Percentiles rank a stretch among this genome's conserved stretches.
These are phyloP conservation scores for Ophion costatus DNA, from an alignment of 2,888 invertebrate genomes.

Conservation along the genomic window DNA sequence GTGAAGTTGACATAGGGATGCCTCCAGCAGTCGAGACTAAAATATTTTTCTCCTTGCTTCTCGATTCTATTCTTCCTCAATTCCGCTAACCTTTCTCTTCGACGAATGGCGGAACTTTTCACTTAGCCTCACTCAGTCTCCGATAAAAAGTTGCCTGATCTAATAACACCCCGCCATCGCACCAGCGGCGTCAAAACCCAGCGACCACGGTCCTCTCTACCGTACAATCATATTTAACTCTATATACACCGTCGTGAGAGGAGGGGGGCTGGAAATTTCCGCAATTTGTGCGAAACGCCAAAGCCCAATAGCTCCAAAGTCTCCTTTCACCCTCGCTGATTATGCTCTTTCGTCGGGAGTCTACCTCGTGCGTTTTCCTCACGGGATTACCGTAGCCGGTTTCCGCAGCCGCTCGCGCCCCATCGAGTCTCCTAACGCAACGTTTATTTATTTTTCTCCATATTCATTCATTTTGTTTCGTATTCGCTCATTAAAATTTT, in stretches of 20 bases:
- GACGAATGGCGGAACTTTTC: conserved; percentile 78
- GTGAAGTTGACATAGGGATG: background rate
- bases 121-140: conserved; percentile 77
- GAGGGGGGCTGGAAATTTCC: conserved; percentile 38
- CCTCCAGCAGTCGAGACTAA: background rate
- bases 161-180: conserved; percentile 74
- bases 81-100: conserved; percentile 20
- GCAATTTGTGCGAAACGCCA: conserved; percentile 55
- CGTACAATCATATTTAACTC: conserved; percentile 22
- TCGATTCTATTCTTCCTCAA: conserved; percentile 38
- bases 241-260: conserved; percentile 3
- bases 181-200: conserved; percentile 40
- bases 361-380: background rate
- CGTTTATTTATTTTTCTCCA: conserved; percentile 3
- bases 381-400: conserved; percentile 9
- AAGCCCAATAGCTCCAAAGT: conserved; percentile 31
- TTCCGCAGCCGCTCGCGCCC: conserved; percentile 5
- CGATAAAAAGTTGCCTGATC: conserved; percentile 79
- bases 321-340: conserved; percentile 19
- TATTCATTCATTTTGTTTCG: conserved; percentile 5
- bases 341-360: conserved; percentile 23
- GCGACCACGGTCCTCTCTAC: conserved; percentile 14
- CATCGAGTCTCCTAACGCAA: conserved; percentile 27
- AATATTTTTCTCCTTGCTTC: conserved; percentile 46
- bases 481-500: background rate